These are phyloP conservation scores for Germaria angustata DNA, from an alignment of 2,888 invertebrate species.

Conservation along the genomic window DNA sequence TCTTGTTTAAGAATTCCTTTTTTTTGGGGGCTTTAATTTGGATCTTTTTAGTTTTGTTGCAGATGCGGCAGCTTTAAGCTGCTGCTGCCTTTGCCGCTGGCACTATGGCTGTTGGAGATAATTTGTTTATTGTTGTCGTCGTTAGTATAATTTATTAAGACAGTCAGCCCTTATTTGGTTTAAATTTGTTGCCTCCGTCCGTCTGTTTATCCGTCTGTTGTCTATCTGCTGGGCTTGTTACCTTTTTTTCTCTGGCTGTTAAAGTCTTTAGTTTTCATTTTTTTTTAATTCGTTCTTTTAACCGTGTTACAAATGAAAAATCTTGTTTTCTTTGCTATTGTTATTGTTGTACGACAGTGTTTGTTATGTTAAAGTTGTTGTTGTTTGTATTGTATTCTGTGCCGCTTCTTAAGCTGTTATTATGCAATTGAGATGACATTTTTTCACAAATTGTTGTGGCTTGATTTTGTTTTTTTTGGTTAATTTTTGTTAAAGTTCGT, in stretches of 20 bases:
- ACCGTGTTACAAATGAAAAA: slow-evolving; percentile 52
- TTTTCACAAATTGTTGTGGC: slow-evolving; percentile 54
- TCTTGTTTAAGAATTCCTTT: neutral
- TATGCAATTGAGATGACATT: slow-evolving; percentile 66
- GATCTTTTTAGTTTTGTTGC: slow-evolving; percentile 27
- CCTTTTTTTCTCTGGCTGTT: neutral
- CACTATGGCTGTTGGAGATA: slow-evolving; percentile 38
- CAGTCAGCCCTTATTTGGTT: slow-evolving; percentile 49
- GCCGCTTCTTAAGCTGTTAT: slow-evolving; percentile 48
- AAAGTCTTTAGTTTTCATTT: neutral
- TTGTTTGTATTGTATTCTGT: slow-evolving; percentile 29
- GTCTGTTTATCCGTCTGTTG: slow-evolving; percentile 2
- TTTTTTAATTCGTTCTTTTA: slow-evolving; percentile 27
- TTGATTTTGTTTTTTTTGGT: slow-evolving; percentile 10
- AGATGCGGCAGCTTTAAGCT: slow-evolving; percentile 23
- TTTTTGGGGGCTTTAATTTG: slow-evolving; percentile 33
- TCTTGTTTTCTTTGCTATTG: neutral
- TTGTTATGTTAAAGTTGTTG: slow-evolving; percentile 16
- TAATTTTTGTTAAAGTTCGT: neutral
- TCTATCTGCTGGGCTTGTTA: neutral
- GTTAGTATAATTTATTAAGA: slow-evolving; percentile 58
- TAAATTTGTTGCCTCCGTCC: slow-evolving; percentile 45
- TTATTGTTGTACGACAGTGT: slow-evolving; percentile 13
- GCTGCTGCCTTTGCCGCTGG: slow-evolving; percentile 4
- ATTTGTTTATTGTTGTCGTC: slow-evolving; percentile 45